Base-by-base conservation (phyloP, 2,888 invertebrate species). In the Plagiodera versicolora region DNA sequence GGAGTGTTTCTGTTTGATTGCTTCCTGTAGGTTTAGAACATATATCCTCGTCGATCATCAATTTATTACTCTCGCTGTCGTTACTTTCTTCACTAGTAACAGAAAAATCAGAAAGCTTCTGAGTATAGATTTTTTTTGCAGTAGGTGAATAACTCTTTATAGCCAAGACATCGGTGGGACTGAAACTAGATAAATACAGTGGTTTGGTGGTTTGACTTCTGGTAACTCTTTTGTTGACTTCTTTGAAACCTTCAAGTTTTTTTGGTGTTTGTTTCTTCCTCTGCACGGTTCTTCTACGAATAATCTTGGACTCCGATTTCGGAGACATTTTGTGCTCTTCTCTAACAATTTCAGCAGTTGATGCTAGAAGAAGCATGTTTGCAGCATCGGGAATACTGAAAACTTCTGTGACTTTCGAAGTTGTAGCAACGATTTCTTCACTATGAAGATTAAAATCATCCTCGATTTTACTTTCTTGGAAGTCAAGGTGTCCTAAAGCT, bases 81-180 rank as follows among this genome's bases (percentile, higher is more conserved):
- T 51, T 57, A 19, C 58, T 58, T 30, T 58, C 58, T 58, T 58
- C 57, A 51, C 51, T 58, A 9, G 50, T 58, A 16, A 51, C 10
- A 17, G 39, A 30, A n/a, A 58, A 16, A 19, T 58, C 57, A 5
- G 39, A 24, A 30, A 58, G 6, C 24, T 44, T 51, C 17, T 58
- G 50, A 6, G 24, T 32, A 45, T 51, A 51, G 1, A 18, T 17
- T 44, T 58, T 58, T 11, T 58, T 58, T 18, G 46, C 30, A 28
- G 57, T 44, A 44, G 6, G 44, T 24, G 30, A 51, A 17, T 10
- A 1, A 19, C 17, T 58, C 24, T 58, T 30, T 16, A 44, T 17
- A 4, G 30, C 44, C 4, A 58, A 30, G 45, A 58, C 50, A 51
- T 58, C 57, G 14, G 50, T 24, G n/a, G 57, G 57, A 11, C 45